These are phyloP conservation scores for Agrochola macilenta DNA, from an alignment of 2,888 invertebrate genomes.

Conservation along the genomic window DNA sequence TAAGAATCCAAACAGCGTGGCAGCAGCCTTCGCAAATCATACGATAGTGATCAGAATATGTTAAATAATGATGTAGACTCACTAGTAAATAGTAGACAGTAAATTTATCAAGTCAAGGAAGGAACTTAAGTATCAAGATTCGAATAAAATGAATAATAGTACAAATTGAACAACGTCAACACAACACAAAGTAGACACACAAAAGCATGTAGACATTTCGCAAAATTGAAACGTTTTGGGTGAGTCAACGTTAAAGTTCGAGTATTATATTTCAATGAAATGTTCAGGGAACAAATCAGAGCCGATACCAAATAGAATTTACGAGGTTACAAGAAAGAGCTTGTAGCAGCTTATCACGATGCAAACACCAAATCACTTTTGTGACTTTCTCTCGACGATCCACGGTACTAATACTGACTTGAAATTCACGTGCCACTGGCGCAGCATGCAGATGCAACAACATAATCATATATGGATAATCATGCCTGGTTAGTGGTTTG, in stretches of 20 bases:
- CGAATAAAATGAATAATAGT: conserved; percentile 55
- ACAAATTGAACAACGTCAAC: conserved; percentile 51
- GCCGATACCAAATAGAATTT: conserved; percentile 81
- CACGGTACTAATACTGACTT: conserved; percentile 61
- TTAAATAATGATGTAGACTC: conserved; percentile 76
- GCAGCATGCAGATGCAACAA: conserved; percentile 58
- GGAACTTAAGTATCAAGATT: conserved; percentile 68
- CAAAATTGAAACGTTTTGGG: conserved; percentile 78
- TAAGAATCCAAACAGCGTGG: conserved; percentile 70
- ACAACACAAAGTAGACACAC: conserved; percentile 60
- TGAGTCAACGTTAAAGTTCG: conserved; percentile 81
- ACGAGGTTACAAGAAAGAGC: conserved; percentile 81
- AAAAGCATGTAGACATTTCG: conserved; percentile 75
- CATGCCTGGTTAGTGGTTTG: conserved; percentile 50
- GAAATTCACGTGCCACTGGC: conserved; percentile 58
- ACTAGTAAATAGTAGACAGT: conserved; percentile 72
- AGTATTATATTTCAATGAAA: conserved; percentile 85
- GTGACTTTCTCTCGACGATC: conserved; percentile 78
- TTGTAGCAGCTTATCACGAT: conserved; percentile 79
- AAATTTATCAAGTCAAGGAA: conserved; percentile 73
- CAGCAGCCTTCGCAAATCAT: conserved; percentile 66
- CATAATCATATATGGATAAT: conserved; percentile 59
- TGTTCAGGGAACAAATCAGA: conserved; percentile 80
- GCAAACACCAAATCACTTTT: conserved; percentile 75
- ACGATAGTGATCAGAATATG: conserved; percentile 76